Conservation (phyloP, 2,797 vertebrate genomes). For the Chelonia mydas region DNA sequence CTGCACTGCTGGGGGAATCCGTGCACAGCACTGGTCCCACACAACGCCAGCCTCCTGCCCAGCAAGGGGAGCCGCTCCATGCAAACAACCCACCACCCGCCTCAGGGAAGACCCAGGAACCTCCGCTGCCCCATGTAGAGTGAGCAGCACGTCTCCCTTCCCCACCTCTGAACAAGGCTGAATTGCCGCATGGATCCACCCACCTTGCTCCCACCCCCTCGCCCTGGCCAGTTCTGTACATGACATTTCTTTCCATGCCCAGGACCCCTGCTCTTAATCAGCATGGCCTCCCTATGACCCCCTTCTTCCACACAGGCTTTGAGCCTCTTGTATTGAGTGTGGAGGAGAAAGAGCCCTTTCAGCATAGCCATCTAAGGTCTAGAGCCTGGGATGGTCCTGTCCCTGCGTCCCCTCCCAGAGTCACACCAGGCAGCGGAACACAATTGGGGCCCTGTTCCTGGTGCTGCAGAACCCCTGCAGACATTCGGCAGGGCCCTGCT, state of each 20-base stretch:
- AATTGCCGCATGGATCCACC: neutral
- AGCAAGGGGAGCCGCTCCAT: neutral
- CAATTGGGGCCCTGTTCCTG: neutral
- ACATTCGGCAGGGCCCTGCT: neutral
- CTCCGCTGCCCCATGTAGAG: neutral
- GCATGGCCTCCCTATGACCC: neutral
- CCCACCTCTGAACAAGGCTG: neutral
- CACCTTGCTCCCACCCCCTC: neutral
- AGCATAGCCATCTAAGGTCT: neutral
- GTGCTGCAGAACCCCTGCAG: neutral
- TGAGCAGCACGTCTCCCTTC: neutral
- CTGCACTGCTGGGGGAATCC: neutral
- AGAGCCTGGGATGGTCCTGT: neutral
- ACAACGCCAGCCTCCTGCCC: neutral
- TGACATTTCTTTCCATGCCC: neutral
- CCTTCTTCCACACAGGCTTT: neutral
- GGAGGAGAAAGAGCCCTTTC: constrained; percentile 2
- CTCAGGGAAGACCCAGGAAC: neutral
- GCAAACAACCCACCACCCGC: neutral
- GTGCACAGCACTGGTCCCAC: neutral
- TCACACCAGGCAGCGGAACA: neutral
- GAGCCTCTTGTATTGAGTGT: neutral
- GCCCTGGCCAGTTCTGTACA: rapidly evolving
- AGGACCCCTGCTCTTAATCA: neutral
- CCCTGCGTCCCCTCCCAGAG: neutral